Percentiles rank a stretch among this genome's conserved stretches.
Conservation (phyloP, 2,113 vertebrate species). For the Gallinago media region DNA sequence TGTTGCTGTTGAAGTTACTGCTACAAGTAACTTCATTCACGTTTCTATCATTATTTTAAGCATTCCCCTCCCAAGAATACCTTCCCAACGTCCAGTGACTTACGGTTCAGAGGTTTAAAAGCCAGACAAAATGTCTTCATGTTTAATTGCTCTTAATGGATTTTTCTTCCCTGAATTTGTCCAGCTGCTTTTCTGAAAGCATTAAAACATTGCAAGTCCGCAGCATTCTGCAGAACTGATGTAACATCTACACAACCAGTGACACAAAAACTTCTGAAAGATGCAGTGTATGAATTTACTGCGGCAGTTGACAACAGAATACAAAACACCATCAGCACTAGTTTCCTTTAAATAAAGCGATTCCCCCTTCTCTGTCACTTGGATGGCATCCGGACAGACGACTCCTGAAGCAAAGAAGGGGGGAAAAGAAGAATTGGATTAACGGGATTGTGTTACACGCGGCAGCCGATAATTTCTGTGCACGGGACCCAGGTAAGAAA, state of each 20-base stretch:
- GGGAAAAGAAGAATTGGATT: too few relatives aligned
- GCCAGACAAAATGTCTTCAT: constrained; percentile 1
- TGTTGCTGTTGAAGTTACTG: background rate
- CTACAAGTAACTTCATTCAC: background rate
- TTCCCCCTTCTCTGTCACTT: background rate
- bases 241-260: background rate
- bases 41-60: background rate
- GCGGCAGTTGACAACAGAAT: background rate
- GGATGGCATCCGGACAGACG: too few relatives aligned
- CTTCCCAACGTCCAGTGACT: background rate
- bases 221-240: background rate
- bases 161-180: background rate
- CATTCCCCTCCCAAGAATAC: background rate
- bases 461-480: too few relatives aligned
- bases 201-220: background rate
- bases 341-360: background rate
- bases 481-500: too few relatives aligned
- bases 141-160: constrained; percentile 19
- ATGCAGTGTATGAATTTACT: background rate
- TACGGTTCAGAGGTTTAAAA: background rate
- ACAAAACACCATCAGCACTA: background rate
- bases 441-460: too few relatives aligned
- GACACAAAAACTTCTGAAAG: background rate
- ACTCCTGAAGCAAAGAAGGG: too few relatives aligned
- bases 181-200: background rate